Evolutionary conservation across 2,113 vertebrate species (phyloP).

Genomic region (Shinisaurus crocodilurus): DNA sequence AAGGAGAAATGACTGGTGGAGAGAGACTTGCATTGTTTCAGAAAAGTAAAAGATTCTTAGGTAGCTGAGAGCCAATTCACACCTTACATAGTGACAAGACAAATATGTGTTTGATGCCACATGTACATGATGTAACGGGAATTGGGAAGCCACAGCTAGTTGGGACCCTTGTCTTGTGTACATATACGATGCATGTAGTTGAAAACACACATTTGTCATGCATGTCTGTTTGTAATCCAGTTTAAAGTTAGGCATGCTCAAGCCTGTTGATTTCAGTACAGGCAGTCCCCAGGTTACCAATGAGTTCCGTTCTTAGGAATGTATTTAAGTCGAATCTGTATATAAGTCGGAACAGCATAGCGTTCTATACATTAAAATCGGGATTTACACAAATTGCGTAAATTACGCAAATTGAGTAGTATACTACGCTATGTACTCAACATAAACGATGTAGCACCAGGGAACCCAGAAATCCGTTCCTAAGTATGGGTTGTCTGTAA

Average conservation of each 20-base stretch:
- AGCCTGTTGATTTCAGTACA: not conserved
- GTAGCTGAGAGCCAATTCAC: not conserved
- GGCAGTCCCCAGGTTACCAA: too few species aligned
- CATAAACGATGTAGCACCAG: too few species aligned
- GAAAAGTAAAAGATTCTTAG: conserved; percentile 14
- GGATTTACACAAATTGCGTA: too few species aligned
- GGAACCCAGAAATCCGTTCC: too few species aligned
- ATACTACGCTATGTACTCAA: too few species aligned
- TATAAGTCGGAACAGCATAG: too few species aligned
- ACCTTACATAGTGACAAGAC: not conserved
- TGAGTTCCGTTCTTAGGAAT: too few species aligned
- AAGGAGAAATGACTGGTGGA: conserved; percentile 18
- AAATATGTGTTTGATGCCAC: not conserved
- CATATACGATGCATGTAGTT: not conserved
- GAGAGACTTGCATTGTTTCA: not conserved
- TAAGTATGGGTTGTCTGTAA: too few species aligned
- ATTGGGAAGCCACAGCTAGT: not conserved
- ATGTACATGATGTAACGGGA: not conserved
- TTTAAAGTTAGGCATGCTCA: not conserved
- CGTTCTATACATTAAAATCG: too few species aligned
- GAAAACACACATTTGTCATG: not conserved
- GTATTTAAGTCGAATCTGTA: too few species aligned
- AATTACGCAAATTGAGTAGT: too few species aligned
- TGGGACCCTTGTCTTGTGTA: not conserved
- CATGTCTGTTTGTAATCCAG: not conserved